These are phyloP conservation scores for Tamias sibiricus DNA, from an alignment of 2,113 vertebrate species.

Conservation along the genomic window DNA sequence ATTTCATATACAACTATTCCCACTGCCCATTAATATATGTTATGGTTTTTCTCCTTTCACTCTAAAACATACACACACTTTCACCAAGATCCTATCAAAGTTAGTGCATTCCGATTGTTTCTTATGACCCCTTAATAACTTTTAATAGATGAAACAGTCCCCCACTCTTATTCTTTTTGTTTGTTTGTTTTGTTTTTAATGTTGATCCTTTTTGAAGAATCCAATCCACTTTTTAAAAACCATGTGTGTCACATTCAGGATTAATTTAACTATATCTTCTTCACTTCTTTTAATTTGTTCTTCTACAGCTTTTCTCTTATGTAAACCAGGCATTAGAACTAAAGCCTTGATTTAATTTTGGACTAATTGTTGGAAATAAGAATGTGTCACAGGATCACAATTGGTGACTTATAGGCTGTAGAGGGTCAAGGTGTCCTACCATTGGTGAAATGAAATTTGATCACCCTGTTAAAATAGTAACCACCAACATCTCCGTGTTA, in stretches of 20 bases:
- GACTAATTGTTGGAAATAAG: neutral
- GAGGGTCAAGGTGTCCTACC: neutral
- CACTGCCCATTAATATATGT: neutral
- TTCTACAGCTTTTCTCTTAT: neutral
- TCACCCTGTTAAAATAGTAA: neutral
- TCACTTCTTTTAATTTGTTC: neutral
- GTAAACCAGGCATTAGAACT: neutral
- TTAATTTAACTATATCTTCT: neutral
- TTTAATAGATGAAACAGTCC: neutral
- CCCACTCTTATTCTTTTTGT: too few species aligned
- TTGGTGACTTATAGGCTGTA: neutral
- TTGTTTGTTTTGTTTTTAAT: too few species aligned
- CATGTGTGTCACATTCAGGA: neutral
- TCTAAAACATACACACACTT: neutral
- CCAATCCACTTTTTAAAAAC: neutral
- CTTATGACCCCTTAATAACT: neutral
- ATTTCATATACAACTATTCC: neutral
- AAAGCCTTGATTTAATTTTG: neutral
- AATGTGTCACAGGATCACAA: neutral
- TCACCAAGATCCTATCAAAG: neutral
- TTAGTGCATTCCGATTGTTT: neutral
- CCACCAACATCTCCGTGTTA: neutral
- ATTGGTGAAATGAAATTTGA: neutral
- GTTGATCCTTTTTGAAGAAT: conserved; percentile 11
- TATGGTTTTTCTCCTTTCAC: neutral